Conservation (phyloP, 2,888 invertebrate genomes). For the Diarsia mendica region DNA sequence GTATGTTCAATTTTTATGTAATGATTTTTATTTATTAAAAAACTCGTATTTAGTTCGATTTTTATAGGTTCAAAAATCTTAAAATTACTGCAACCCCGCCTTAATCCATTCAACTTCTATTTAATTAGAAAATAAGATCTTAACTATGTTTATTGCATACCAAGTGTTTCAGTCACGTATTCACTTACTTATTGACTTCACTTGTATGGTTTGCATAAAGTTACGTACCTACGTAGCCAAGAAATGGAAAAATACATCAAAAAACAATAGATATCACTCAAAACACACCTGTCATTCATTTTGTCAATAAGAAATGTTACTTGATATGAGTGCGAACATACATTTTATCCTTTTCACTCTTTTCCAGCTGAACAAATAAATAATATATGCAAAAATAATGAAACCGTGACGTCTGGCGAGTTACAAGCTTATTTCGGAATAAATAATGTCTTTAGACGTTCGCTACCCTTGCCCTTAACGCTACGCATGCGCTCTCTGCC, state of each 20-base stretch:
- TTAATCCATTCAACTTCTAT: not conserved
- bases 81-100: too few relatives aligned
- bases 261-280: not conserved
- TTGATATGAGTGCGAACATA: not conserved
- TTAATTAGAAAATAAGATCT: not conserved
- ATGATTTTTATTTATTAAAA: too few relatives aligned
- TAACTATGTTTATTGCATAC: not conserved
- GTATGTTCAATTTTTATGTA: too few relatives aligned
- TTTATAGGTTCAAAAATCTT: too few relatives aligned
- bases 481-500: slow-evolving; percentile 80
- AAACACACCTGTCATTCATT: not conserved
- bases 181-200: not conserved
- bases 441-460: slow-evolving; percentile 39
- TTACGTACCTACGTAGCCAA: not conserved
- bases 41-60: too few relatives aligned
- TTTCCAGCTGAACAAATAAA: slow-evolving; percentile 39
- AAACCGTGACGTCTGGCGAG: slow-evolving; percentile 24
- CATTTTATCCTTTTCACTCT: not conserved
- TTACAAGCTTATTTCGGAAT: slow-evolving; percentile 53
- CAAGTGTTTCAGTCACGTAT: not conserved
- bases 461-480: slow-evolving; percentile 83
- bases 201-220: not conserved
- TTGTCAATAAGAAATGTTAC: not conserved
- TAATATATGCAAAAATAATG: slow-evolving; percentile 15
- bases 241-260: not conserved